Percentiles rank a stretch among this genome's conserved stretches.
Evolutionary conservation across 2,888 invertebrate genomes (phyloP).

Genomic region (Diplazon laetatorius): DNA sequence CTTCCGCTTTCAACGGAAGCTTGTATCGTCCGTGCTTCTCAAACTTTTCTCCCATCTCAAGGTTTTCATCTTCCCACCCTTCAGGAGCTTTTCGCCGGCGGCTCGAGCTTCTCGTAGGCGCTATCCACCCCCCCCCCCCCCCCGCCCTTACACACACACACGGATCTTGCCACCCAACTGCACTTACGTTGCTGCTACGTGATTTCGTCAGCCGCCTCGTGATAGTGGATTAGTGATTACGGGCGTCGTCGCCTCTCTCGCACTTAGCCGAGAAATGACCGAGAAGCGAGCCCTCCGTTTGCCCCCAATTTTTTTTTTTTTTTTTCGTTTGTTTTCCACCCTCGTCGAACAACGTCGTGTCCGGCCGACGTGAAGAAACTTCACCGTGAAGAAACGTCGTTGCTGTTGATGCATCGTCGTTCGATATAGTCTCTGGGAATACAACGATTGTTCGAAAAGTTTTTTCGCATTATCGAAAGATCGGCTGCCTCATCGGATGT

Average conservation of each 20-base stretch:
- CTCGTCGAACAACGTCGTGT: too few relatives aligned
- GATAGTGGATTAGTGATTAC: conserved; percentile 22
- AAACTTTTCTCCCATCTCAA: conserved; percentile 20
- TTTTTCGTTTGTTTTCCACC: too few relatives aligned
- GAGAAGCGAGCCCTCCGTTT: conserved; percentile 8
- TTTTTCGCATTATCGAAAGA: too few relatives aligned
- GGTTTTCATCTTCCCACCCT: background rate
- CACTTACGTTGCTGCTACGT: background rate
- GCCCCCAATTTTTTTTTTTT: too few relatives aligned
- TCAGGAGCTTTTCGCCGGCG: background rate
- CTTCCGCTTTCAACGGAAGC: conserved; percentile 28
- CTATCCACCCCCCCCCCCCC: background rate
- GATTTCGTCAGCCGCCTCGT: conserved; percentile 19
- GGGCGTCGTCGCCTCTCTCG: conserved; percentile 8
- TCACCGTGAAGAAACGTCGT: too few relatives aligned
- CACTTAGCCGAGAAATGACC: conserved; percentile 35
- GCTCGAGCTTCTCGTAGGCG: conserved; percentile 16
- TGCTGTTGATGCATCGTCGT: too few relatives aligned
- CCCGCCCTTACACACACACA: background rate
- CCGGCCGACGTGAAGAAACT: too few relatives aligned
- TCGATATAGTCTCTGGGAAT: too few relatives aligned
- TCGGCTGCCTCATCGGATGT: too few relatives aligned
- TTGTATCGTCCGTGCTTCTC: conserved; percentile 9
- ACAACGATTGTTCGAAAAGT: too few relatives aligned
- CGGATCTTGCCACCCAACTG: background rate